phyloP scores from a whole-genome alignment of 2,113 vertebrate species.

The Cromileptes altivelis region DNA sequence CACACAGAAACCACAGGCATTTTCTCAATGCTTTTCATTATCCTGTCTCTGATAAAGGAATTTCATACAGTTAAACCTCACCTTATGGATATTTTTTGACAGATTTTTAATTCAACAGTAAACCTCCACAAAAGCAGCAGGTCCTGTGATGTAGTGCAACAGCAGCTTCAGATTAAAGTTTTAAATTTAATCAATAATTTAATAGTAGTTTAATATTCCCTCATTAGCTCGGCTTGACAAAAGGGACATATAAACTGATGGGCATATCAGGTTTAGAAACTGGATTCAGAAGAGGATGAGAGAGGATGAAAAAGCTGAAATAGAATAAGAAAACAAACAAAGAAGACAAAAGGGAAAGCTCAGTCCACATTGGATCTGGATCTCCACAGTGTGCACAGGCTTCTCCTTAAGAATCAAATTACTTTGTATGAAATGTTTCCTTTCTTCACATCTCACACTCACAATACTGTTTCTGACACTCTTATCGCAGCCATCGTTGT shows the following conservation, averaged over 20 bases:
- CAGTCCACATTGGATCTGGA: not conserved
- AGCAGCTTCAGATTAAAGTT: not conserved
- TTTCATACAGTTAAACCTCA: conserved; percentile 16
- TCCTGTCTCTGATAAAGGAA: conserved; percentile 46
- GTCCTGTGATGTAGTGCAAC: not conserved
- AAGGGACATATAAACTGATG: not conserved
- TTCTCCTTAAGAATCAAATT: not conserved
- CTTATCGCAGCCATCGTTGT: not conserved
- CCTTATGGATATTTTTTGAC: conserved; percentile 2
- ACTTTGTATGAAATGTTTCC: not conserved
- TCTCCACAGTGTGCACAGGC: not conserved
- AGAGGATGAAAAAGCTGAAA: not conserved
- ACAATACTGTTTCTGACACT: not conserved
- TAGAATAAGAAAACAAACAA: not conserved
- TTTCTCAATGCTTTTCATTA: conserved; percentile 30
- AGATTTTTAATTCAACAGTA: conserved; percentile 17
- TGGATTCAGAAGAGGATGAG: not conserved
- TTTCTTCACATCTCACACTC: not conserved
- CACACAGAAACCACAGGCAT: conserved; percentile 12
- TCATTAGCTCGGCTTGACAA: not conserved
- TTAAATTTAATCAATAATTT: not conserved
- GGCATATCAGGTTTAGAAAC: not conserved
- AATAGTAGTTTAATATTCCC: not conserved
- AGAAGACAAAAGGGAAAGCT: not conserved
- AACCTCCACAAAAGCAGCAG: not conserved